Conservation (phyloP, 2,113 vertebrate genomes). For the Struthidea cinerea region DNA sequence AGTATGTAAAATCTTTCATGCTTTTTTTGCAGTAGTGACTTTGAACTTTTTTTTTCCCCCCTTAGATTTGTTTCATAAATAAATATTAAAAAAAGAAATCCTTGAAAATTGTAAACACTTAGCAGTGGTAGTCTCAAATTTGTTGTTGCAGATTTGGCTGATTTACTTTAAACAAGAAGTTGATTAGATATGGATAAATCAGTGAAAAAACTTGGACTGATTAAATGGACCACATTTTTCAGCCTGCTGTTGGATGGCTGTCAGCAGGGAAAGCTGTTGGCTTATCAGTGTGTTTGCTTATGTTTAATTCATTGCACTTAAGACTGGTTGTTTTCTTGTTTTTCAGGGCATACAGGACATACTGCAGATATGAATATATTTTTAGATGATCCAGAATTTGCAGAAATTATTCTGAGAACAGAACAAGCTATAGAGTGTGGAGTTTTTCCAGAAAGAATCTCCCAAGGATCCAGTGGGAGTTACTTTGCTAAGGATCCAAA, state of each 20-base stretch:
- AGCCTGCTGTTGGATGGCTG: background rate
- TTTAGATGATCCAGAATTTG: constrained; percentile 89
- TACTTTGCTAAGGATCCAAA: constrained; percentile 97
- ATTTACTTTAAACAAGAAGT: background rate
- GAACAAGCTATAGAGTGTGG: constrained; percentile 90
- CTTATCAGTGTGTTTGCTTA: background rate
- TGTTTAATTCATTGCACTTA: background rate
- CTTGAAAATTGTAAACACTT: background rate
- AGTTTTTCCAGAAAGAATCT: constrained; percentile 90
- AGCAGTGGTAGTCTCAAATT: background rate
- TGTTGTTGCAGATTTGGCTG: background rate
- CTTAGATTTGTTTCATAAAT: background rate
- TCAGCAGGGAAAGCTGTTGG: background rate
- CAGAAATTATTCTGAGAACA: constrained; percentile 81
- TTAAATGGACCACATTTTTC: background rate
- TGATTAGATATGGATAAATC: background rate
- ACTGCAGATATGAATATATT: constrained; percentile 84
- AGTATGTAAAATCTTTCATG: background rate
- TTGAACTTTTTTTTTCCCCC: background rate
- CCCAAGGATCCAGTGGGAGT: constrained; percentile 96
- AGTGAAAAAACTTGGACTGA: background rate
- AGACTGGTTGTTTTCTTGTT: background rate
- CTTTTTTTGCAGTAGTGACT: background rate
- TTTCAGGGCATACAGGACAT: constrained; percentile 57
- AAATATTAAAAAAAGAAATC: background rate